Base-by-base conservation (phyloP, 1,140 invertebrate species). In the Oppia nitens region DNA sequence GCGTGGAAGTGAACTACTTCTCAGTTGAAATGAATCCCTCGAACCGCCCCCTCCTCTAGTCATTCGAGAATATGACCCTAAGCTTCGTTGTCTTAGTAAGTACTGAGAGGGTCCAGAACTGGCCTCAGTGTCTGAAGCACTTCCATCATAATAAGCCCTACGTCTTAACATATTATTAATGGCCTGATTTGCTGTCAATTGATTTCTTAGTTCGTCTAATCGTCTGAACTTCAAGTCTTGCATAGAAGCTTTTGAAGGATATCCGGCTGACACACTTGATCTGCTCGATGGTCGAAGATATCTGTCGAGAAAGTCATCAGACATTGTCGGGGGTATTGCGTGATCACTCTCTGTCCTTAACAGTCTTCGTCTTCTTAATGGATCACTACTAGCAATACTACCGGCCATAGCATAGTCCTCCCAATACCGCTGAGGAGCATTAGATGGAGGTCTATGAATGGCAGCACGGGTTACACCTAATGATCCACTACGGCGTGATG, bases 91-190 rank as follows among this genome's bases (percentile, higher is more conserved):
- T 51, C 28, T 29, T 23, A 25, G 32, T 12, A 24, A 51, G 17
- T 40, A 40, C 6, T 40, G 32, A 6, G 32, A 40, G 21, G 67
- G 64, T 29, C 63, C 60, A 53, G 64, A 27, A 27, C 70, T 83
- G 1, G 87, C 85, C 75, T 97, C 92, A 0, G 91, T 94, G 68
- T 96, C 92, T 17, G 90, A 94, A 29, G 86, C 87, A 69, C 90
- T 91, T 71, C 90, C 87, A 62, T 90, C 73, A 49, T 83, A 66
- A 27, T 61, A 51, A 12, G 63, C 63, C 45, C 66, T 50, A 51
- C 69, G 65, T 4, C 69, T 66, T 23, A 68, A 64, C 23, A 55
- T 51, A 23, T 6, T 47, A 3, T 25, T 52, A 48, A 57, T 24
- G 17, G 21, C 50, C 24, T 59, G 57, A n/a, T n/a, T 59, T 3